A percentile compares a stretch with the other conserved stretches of the same genome.
These are phyloP conservation scores for Epistrophe eligans DNA, from an alignment of 2,888 invertebrate genomes.

Conservation along the genomic window DNA sequence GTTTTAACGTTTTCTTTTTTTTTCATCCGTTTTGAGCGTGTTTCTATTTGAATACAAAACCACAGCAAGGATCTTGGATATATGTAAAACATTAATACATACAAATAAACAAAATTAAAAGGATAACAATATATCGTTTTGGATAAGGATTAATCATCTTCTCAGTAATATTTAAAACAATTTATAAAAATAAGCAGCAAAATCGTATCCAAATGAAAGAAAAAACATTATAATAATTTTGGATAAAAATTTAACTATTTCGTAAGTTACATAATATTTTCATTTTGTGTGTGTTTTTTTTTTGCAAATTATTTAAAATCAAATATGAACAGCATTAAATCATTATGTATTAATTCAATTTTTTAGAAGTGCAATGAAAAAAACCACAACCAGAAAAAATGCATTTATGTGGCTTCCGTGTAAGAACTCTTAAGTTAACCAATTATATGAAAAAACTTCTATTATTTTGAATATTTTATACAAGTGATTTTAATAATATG, in stretches of 20 bases:
- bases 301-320: background rate
- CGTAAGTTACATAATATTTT: background rate
- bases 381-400: too few relatives aligned
- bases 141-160: background rate
- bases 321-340: background rate
- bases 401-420: slow-evolving; percentile 12
- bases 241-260: slow-evolving; percentile 14
- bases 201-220: slow-evolving; percentile 17
- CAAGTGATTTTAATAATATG: too few relatives aligned
- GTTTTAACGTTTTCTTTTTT: slow-evolving; percentile 11
- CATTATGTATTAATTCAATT: background rate
- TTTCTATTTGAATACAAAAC: slow-evolving; percentile 23
- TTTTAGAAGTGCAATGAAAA: background rate
- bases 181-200: background rate
- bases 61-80: background rate
- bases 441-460: too few relatives aligned
- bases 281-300: background rate
- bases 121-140: slow-evolving; percentile 7
- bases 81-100: background rate
- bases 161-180: background rate
- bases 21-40: slow-evolving; percentile 38
- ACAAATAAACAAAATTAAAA: slow-evolving; percentile 16
- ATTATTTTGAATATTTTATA: background rate
- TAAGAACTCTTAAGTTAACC: background rate
- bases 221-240: background rate